Evolutionary conservation across 2,797 vertebrate species (phyloP).

Genomic region (Gephyroberyx darwinii): DNA sequence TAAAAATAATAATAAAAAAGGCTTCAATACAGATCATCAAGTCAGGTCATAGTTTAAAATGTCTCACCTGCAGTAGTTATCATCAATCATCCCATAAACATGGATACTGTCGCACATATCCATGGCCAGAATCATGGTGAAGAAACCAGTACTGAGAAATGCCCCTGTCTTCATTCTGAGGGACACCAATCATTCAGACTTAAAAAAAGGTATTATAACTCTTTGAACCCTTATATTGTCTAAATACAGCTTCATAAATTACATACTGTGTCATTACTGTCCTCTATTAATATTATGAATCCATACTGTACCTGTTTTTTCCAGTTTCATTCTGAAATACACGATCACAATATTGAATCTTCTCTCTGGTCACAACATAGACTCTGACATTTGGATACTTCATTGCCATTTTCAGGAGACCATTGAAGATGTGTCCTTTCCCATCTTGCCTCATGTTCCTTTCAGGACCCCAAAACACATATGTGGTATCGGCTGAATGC

Average conservation of each 20-base stretch:
- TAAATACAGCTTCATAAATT: conserved; percentile 4
- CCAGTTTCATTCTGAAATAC: conserved; percentile 95
- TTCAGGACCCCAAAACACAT: conserved; percentile 92
- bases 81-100: conserved; percentile 94
- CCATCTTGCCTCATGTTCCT: conserved; percentile 88
- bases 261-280: background rate
- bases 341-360: conserved; percentile 87
- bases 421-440: conserved; percentile 83
- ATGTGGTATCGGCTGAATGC: conserved; percentile 82
- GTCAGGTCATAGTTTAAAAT: background rate
- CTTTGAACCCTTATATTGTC: background rate
- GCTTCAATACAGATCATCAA: background rate
- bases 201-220: background rate
- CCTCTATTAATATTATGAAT: background rate
- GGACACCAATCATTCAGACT: conserved; percentile 24
- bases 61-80: conserved; percentile 90
- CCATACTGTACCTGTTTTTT: conserved; percentile 88
- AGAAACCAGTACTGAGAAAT: conserved; percentile 96
- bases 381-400: conserved; percentile 82
- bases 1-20: background rate
- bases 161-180: conserved; percentile 93
- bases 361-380: conserved; percentile 87
- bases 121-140: conserved; percentile 93
- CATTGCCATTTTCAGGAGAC: conserved; percentile 77
- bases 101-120: conserved; percentile 90